A percentile compares a stretch with the other conserved stretches of the same genome.
These are phyloP conservation scores for Erethizon dorsatum DNA, from an alignment of 2,797 vertebrate genomes.

Conservation along the genomic window DNA sequence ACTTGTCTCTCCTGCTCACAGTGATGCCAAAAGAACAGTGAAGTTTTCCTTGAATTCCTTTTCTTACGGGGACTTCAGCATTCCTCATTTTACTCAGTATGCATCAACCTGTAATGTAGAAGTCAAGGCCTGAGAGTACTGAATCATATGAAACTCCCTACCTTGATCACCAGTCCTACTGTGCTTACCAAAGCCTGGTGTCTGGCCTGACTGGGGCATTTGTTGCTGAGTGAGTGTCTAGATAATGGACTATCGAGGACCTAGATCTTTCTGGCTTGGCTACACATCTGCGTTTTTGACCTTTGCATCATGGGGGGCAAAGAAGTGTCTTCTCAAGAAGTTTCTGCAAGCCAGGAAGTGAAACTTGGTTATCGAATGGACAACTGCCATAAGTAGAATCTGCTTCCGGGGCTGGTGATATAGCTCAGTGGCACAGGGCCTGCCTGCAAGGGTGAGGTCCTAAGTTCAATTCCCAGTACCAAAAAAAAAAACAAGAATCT, in stretches of 20 bases:
- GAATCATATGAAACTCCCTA: background rate
- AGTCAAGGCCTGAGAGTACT: background rate
- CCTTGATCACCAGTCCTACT: background rate
- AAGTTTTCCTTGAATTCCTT: background rate
- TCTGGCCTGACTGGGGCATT: background rate
- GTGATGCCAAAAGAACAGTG: background rate
- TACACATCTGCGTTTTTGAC: background rate
- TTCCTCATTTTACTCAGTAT: background rate
- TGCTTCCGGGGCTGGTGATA: background rate
- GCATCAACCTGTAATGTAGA: background rate
- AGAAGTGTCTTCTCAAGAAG: constrained; percentile 3
- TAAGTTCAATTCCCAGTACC: too few species aligned
- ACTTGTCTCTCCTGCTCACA: background rate
- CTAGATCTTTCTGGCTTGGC: background rate
- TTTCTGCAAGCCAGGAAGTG: background rate
- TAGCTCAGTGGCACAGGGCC: too few species aligned
- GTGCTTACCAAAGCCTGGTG: background rate
- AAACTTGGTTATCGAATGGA: background rate
- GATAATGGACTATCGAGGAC: background rate
- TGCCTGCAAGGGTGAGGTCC: too few species aligned
- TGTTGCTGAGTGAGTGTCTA: background rate
- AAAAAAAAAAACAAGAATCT: background rate
- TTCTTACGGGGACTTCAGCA: background rate
- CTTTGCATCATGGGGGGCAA: background rate
- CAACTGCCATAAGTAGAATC: background rate